Evolutionary conservation across 2,888 invertebrate genomes (phyloP).

Genomic region (Dendrolimus houi): DNA sequence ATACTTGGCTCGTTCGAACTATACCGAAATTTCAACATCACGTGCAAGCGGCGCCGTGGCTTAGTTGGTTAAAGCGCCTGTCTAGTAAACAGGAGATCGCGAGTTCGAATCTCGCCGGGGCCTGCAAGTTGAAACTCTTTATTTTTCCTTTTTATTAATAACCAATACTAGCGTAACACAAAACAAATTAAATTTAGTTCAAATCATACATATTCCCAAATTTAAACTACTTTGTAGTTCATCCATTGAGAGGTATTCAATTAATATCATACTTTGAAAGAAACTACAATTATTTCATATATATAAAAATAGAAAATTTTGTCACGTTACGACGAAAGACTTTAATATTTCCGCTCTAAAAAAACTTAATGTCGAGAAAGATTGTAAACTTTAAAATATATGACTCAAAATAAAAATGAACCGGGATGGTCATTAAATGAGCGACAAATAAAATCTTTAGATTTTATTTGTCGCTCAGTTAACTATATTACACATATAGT

Average conservation of each 20-base stretch:
- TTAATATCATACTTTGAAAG: too few species aligned
- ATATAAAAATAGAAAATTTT: background rate
- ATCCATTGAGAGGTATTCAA: too few species aligned
- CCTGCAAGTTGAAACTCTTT: conserved; percentile 24
- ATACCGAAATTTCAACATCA: conserved; percentile 10
- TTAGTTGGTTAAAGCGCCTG: conserved; percentile 74
- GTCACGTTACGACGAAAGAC: background rate
- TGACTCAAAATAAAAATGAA: background rate
- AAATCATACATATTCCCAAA: too few species aligned
- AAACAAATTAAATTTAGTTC: too few species aligned
- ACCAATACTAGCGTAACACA: too few species aligned
- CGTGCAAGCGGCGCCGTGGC: conserved; percentile 53
- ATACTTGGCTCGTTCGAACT: background rate
- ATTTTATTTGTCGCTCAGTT: too few species aligned
- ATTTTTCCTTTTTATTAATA: background rate
- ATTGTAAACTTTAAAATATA: background rate
- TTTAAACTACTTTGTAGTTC: too few species aligned
- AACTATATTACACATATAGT: too few species aligned
- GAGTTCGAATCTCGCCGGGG: conserved; percentile 73
- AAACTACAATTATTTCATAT: background rate
- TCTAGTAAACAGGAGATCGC: conserved; percentile 73
- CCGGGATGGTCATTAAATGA: background rate
- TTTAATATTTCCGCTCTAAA: background rate
- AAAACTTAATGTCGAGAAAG: background rate
- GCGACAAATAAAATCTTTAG: background rate